Evolutionary conservation across 1,140 invertebrate species (phyloP).

Genomic region (Papilio glaucus): DNA sequence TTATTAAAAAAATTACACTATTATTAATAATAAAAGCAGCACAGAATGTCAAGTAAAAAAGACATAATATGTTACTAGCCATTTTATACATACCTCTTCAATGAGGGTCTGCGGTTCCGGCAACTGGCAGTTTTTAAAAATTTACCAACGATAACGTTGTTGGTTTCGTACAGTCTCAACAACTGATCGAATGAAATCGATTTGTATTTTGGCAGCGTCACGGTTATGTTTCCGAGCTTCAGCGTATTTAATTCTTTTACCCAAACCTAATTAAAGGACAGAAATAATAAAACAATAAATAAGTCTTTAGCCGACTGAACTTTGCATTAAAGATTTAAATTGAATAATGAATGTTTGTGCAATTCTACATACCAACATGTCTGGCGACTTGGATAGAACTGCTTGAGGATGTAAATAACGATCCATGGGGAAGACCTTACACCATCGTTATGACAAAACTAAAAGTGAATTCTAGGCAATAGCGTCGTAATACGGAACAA

Average conservation of each 20-base stretch:
- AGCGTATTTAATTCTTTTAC: slow-evolving; percentile 3
- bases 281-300: not conserved
- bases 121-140: slow-evolving; percentile 9
- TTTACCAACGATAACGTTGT: not conserved
- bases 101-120: not conserved
- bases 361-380: too few relatives aligned
- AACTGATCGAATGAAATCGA: slow-evolving; percentile 13
- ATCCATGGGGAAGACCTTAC: slow-evolving; percentile 18
- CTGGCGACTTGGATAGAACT: too few relatives aligned
- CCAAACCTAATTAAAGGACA: not conserved
- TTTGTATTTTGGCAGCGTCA: slow-evolving; percentile 17
- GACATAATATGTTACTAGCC: too few relatives aligned
- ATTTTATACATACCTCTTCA: not conserved
- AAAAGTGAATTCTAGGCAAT: not conserved
- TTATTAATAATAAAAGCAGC: too few relatives aligned
- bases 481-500: not conserved
- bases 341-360: too few relatives aligned
- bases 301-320: too few relatives aligned
- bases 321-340: too few relatives aligned
- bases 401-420: not conserved
- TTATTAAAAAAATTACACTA: too few relatives aligned
- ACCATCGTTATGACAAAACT: slow-evolving; percentile 4
- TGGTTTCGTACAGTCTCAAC: not conserved
- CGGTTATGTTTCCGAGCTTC: not conserved
- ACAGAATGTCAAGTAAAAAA: too few relatives aligned